Conservation (phyloP, 2,797 vertebrate species). For the Gallinago nigripennis region DNA sequence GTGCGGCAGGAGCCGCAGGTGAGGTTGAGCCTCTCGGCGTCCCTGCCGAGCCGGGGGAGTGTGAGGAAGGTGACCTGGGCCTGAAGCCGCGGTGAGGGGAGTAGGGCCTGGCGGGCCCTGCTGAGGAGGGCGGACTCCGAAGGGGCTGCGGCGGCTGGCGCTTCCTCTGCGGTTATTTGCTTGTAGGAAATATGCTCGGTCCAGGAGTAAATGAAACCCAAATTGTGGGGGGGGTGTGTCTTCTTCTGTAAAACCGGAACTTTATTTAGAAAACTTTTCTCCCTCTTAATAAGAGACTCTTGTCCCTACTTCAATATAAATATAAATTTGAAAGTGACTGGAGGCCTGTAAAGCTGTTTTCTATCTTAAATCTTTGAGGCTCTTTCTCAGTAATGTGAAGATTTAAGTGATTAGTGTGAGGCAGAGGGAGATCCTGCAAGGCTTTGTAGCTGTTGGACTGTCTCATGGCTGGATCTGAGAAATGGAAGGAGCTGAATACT, state of each 20-base stretch:
- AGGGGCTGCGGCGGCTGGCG: not conserved
- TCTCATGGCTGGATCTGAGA: not conserved
- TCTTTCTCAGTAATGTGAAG: not conserved
- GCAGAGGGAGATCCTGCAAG: not conserved
- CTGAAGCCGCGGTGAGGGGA: not conserved
- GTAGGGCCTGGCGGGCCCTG: rapidly evolving
- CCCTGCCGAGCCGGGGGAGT: not conserved
- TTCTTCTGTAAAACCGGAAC: rapidly evolving
- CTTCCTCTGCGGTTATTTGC: rapidly evolving
- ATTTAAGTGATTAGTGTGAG: not conserved
- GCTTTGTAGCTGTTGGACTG: rapidly evolving
- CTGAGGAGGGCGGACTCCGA: not conserved
- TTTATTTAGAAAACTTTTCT: not conserved
- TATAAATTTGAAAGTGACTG: rapidly evolving
- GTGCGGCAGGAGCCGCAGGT: not conserved
- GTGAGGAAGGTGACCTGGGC: not conserved
- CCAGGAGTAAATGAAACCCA: not conserved
- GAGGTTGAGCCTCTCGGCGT: not conserved
- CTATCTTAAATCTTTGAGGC: not conserved
- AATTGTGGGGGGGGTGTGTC: rapidly evolving
- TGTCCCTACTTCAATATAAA: rapidly evolving
- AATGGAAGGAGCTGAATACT: not conserved
- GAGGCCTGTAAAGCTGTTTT: not conserved
- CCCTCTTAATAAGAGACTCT: rapidly evolving
- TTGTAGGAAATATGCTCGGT: rapidly evolving